Evolutionary conservation across 2,888 invertebrate genomes (phyloP).

Genomic region (Euspilapteryx auroguttella): DNA sequence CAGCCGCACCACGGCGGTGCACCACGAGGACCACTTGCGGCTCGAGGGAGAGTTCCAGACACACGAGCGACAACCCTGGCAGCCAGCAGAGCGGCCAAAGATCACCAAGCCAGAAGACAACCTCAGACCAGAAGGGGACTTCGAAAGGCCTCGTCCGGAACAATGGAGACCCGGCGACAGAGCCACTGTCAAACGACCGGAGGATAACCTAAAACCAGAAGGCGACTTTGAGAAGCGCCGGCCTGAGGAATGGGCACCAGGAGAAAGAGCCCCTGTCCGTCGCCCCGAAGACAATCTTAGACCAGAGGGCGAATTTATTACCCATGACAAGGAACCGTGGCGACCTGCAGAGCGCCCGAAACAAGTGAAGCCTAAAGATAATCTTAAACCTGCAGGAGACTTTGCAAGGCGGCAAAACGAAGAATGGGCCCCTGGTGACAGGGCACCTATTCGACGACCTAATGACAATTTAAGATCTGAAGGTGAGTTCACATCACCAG

Average conservation of each 20-base stretch:
- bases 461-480: conserved; percentile 49
- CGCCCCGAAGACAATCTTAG: conserved; percentile 36
- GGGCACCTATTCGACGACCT: conserved; percentile 18
- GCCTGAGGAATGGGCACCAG: conserved; percentile 39
- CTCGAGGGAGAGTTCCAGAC: conserved; percentile 70
- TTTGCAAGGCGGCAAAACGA: conserved; percentile 24
- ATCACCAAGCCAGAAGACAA: conserved; percentile 49
- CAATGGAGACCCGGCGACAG: conserved; percentile 53
- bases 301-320: conserved; percentile 56
- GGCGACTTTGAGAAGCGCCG: conserved; percentile 38
- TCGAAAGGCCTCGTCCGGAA: conserved; percentile 39
- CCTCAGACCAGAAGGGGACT: conserved; percentile 52
- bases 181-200: conserved; percentile 31
- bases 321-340: conserved; percentile 20
- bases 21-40: conserved; percentile 71
- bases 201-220: conserved; percentile 56
- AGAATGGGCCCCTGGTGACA: conserved; percentile 15
- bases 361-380: conserved; percentile 20
- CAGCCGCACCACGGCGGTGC: conserved; percentile 59
- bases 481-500: conserved; percentile 52
- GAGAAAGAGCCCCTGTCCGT: conserved; percentile 36
- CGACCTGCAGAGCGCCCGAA: conserved; percentile 18
- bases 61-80: conserved; percentile 47
- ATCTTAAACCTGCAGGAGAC: conserved; percentile 24
- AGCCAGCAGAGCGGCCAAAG: conserved; percentile 61